Evolutionary conservation across 2,113 vertebrate genomes (phyloP), one percentile per base, ranked within the genome.

Genomic region (Campylomormyrus tamandua): DNA sequence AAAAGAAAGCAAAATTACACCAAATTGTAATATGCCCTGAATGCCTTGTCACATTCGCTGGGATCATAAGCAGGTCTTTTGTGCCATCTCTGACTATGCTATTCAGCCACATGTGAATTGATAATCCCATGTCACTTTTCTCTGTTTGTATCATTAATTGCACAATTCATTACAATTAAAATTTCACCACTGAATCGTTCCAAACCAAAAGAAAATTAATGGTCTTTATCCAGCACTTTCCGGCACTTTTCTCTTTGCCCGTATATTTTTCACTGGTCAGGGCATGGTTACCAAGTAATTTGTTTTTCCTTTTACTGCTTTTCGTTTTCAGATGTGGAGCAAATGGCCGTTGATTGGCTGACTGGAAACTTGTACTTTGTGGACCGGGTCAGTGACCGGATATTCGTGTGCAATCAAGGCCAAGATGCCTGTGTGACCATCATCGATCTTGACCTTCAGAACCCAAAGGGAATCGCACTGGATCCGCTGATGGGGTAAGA

Each of bases 361-460:
- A 98, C 98, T 0, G 97, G 97, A 15, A 99, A 99, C 94, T 94
- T 97, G 58, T 99, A 99, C 93, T 99, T 99, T 90, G 95, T 98
- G 92, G 97, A 99, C 93, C 95, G 96, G 0, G 88, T 96, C 91
- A 96, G 94, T 11, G 96, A 97, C 95, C 96, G 96, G 91, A 98
- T 99, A 95, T 99, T 98, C 31, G 97, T 96, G 0, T 99, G 98
- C 90, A 95, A 95, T 94, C 95, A 89, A 15, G 94, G 94, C 0
- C 97, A 97, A 10, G 96, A 96, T 1, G 96, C 97, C 1, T 99
- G 98, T 90, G 94, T 99, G 45, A 98, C 97, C 1, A 93, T 99
- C 92, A 94, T 99, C 46, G 97, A 99, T 70, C 95, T 98, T 77
- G 98, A 99, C 91, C 96, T 99, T 4, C 94, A 90, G 45, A 99